Evolutionary conservation across 2,113 vertebrate genomes (phyloP), one percentile per base, ranked within the genome.

Genomic region (Neogobius melanostomus): DNA sequence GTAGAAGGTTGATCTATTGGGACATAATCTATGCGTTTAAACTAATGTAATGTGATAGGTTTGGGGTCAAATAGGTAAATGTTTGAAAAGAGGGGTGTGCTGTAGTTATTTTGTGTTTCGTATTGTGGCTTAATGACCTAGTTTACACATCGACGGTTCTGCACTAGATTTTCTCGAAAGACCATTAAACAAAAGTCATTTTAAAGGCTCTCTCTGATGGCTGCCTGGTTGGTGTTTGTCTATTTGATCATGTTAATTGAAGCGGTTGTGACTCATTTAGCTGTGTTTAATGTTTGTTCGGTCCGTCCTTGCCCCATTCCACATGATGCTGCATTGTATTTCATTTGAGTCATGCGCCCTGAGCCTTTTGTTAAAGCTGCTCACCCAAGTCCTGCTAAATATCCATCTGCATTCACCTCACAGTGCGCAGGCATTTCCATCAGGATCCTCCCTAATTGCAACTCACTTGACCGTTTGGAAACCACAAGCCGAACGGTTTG

Each of bases 361-460:
- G 50, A 80, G 70, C 66, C 44, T 71, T 69, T 6, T 46, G 71
- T 75, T 50, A 75, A 69, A 80, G 72, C 77, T 74, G 77, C n/a
- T 47, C 62, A 21, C n/a, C 42, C 21, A 59, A 59, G 21, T 77
- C 82, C 75, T 51, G 69, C 74, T 80, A 42, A 82, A 59, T 49
- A 50, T 79, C 54, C 72, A 72, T 82, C 72, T 66, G 77, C 73
- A 82, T 79, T 69, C 71, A 72, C 71, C 63, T 74, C 69, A 74
- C 71, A 16, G 66, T 69, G n/a, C 71, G 15, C 60, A 81, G 75
- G 69, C 72, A 75, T 75, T 74, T 63, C 85, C 57, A 7, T 68
- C 86, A 74, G 59, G 74, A 82, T 83, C 72, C 61, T 67, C 66
- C 67, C 60, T 81, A 85, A 87, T 87, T 85, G 82, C 70, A 69